Percentiles rank a stretch among this genome's conserved stretches.
Conservation (phyloP, 2,797 vertebrate genomes). For the Gymnothorax javanicus region DNA sequence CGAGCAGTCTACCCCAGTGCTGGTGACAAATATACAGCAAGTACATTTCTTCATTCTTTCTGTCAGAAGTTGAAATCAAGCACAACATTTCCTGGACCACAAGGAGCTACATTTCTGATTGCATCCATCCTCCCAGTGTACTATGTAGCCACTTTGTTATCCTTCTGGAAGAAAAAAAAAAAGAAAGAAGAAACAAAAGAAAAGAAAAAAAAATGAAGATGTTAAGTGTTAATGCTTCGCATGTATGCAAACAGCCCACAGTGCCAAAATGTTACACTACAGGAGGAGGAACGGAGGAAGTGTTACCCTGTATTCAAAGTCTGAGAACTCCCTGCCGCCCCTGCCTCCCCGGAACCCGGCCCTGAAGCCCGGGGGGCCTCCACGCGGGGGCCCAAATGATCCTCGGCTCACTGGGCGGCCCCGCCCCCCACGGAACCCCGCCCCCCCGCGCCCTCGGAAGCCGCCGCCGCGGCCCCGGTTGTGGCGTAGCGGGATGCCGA, state of each 20-base stretch:
- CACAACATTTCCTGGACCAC: slow-evolving; percentile 70
- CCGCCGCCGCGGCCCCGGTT: slow-evolving; percentile 87
- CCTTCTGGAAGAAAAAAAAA: slow-evolving; percentile 81
- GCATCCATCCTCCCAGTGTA: slow-evolving; percentile 62
- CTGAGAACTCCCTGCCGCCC: slow-evolving; percentile 89
- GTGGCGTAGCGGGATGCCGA: slow-evolving; percentile 90
- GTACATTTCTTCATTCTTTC: slow-evolving; percentile 77
- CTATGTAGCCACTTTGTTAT: slow-evolving; percentile 96
- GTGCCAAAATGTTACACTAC: neutral
- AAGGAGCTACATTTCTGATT: slow-evolving; percentile 72
- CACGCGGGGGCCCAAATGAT: slow-evolving; percentile 69
- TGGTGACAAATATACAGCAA: slow-evolving; percentile 83
- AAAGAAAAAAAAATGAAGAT: slow-evolving; percentile 24
- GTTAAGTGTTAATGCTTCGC: neutral
- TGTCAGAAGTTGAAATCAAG: slow-evolving; percentile 74
- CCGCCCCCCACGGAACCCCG: slow-evolving; percentile 86
- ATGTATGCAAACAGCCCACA: neutral
- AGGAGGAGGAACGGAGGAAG: neutral
- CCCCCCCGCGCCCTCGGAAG: slow-evolving; percentile 83
- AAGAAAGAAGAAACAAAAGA: no score
- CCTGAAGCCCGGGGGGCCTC: slow-evolving; percentile 80
- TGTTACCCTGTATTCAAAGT: slow-evolving; percentile 94
- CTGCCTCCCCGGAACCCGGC: slow-evolving; percentile 85
- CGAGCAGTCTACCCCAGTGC: slow-evolving; percentile 78
- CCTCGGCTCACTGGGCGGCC: slow-evolving; percentile 80